Percentiles rank a stretch among this genome's conserved stretches.
These are phyloP conservation scores for Teleiodes luculella DNA, from an alignment of 2,888 invertebrate genomes.

Conservation along the genomic window DNA sequence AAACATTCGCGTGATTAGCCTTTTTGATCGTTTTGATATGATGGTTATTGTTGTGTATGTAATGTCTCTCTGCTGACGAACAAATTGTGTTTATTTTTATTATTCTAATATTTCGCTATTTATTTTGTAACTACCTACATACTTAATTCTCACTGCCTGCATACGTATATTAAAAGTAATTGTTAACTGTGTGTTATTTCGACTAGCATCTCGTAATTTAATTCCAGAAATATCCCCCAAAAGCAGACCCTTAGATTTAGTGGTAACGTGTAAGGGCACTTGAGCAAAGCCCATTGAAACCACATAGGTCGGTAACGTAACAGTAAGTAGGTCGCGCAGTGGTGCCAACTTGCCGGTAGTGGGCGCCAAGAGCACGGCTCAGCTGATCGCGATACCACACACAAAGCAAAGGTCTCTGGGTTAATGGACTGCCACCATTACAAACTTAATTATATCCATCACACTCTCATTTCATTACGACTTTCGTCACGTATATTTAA, in stretches of 20 bases:
- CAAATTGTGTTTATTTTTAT: no score
- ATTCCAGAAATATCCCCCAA: background rate
- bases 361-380: slow-evolving; percentile 39
- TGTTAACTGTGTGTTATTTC: no score
- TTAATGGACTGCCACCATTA: slow-evolving; percentile 52
- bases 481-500: background rate
- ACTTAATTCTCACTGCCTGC: no score
- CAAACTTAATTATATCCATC: slow-evolving; percentile 41
- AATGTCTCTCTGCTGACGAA: no score
- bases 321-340: slow-evolving; percentile 23
- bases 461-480: slow-evolving; percentile 8
- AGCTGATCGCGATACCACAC: slow-evolving; percentile 61
- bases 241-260: slow-evolving; percentile 1
- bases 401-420: slow-evolving; percentile 73
- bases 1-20: no score
- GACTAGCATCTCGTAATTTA: background rate
- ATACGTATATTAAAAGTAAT: no score
- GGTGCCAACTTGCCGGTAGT: slow-evolving; percentile 32
- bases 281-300: slow-evolving; percentile 3
- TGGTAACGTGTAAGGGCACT: background rate
- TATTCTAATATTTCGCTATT: no score
- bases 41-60: no score
- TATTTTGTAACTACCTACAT: no score
- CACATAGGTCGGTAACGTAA: background rate
- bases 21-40: no score